Percentiles rank a stretch among this genome's conserved stretches.
Conservation (phyloP, 2,888 invertebrate genomes). For the Neoaliturus tenellus region DNA sequence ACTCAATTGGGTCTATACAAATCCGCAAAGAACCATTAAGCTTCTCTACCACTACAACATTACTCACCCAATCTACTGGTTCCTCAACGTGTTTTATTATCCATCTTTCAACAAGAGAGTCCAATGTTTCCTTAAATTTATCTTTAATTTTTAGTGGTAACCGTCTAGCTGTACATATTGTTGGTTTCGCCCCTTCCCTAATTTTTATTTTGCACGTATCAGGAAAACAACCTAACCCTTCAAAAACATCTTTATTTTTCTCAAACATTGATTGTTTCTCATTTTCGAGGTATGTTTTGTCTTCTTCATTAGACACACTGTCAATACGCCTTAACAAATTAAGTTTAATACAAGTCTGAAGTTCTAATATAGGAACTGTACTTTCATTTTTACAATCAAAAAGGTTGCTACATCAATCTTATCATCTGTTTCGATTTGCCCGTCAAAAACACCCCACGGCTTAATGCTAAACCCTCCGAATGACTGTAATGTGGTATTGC, state of each 20-base stretch:
- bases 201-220: no score
- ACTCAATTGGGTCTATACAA: background rate
- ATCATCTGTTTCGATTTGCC: background rate
- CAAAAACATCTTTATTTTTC: no score
- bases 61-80: constrained; percentile 32
- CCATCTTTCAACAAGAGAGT: background rate
- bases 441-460: background rate
- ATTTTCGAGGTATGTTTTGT: no score
- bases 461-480: background rate
- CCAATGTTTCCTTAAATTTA: no score
- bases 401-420: background rate
- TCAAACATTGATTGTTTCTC: background rate
- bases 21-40: constrained; percentile 11
- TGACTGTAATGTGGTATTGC: background rate
- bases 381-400: background rate
- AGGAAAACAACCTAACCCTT: no score
- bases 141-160: no score
- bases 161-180: no score
- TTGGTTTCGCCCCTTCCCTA: no score
- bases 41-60: constrained; percentile 19
- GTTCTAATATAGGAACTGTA: background rate
- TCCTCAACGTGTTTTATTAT: background rate
- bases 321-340: background rate
- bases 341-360: background rate
- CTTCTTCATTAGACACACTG: no score